phyloP scores from a whole-genome alignment of 2,113 vertebrate species.

The Anarhynchus alexandrinus region DNA sequence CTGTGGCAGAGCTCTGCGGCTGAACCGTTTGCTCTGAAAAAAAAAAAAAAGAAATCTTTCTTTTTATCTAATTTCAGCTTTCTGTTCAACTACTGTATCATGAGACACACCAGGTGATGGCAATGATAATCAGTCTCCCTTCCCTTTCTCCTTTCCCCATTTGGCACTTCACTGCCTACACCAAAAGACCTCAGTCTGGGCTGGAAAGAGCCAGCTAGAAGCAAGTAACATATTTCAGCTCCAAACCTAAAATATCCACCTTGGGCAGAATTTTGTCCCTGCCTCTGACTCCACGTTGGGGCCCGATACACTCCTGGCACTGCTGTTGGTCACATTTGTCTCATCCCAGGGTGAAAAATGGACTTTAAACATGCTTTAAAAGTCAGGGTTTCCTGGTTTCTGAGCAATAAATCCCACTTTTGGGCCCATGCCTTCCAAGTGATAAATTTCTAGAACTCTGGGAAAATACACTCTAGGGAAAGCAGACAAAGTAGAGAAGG shows the following conservation, averaged over 20 bases:
- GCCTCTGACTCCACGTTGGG: background rate
- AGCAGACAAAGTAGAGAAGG: background rate
- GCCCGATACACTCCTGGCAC: fast-evolving
- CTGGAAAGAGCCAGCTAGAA: background rate
- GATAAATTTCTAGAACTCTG: background rate
- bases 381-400: background rate
- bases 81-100: background rate
- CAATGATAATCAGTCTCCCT: background rate
- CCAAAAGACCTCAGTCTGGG: background rate
- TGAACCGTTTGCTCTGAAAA: background rate
- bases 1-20: background rate
- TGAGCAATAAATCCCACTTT: background rate
- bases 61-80: background rate
- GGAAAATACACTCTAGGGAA: background rate
- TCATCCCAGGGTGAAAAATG: background rate
- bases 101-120: background rate
- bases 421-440: background rate
- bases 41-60: background rate
- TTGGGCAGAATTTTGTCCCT: background rate
- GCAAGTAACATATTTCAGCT: background rate
- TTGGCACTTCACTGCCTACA: background rate
- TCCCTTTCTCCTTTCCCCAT: background rate
- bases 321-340: background rate
- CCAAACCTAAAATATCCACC: background rate
- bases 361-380: background rate